A percentile compares a stretch with the other conserved stretches of the same genome.
Conservation (phyloP, 2,113 vertebrate genomes). For the Ageneiosus marmoratus region DNA sequence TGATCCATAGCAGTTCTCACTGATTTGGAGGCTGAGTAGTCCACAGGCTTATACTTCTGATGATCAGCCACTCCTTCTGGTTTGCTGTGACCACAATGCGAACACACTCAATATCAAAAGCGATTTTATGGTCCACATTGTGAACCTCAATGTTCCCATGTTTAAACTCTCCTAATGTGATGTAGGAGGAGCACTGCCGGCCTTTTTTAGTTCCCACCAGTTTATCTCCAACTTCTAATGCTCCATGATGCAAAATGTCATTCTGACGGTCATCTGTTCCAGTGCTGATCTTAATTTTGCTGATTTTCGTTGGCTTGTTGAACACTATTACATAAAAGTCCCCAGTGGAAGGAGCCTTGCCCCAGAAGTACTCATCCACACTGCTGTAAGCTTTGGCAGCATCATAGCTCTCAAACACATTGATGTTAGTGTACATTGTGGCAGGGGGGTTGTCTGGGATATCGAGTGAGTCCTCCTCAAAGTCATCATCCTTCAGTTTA, state of each 20-base stretch:
- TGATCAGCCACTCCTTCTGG: conserved; percentile 97
- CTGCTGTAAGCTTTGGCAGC: conserved; percentile 92
- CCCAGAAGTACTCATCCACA: conserved; percentile 97
- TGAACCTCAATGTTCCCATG: conserved; percentile 91
- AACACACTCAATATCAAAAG: conserved; percentile 91
- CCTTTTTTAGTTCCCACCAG: conserved; percentile 80
- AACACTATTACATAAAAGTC: conserved; percentile 91
- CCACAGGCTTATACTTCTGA: conserved; percentile 94
- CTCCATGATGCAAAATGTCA: conserved; percentile 91
- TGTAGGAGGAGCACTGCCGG: conserved; percentile 85
- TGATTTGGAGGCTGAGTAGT: conserved; percentile 81
- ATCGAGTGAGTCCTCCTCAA: conserved; percentile 93
- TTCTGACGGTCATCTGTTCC: conserved; percentile 94
- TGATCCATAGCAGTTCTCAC: conserved; percentile 62
- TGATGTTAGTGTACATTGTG: conserved; percentile 89
- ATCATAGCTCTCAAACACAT: conserved; percentile 95
- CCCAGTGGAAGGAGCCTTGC: conserved; percentile 87
- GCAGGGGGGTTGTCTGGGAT: conserved; percentile 96
- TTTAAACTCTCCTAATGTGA: conserved; percentile 92
- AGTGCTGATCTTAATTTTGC: conserved; percentile 88
- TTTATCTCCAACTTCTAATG: conserved; percentile 90
- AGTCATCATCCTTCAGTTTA: conserved; percentile 97
- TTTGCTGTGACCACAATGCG: conserved; percentile 90
- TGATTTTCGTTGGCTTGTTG: conserved; percentile 88
- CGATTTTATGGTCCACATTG: conserved; percentile 89